phyloP scores from a whole-genome alignment of 2,113 vertebrate genomes.

The Pluvianellus socialis region DNA sequence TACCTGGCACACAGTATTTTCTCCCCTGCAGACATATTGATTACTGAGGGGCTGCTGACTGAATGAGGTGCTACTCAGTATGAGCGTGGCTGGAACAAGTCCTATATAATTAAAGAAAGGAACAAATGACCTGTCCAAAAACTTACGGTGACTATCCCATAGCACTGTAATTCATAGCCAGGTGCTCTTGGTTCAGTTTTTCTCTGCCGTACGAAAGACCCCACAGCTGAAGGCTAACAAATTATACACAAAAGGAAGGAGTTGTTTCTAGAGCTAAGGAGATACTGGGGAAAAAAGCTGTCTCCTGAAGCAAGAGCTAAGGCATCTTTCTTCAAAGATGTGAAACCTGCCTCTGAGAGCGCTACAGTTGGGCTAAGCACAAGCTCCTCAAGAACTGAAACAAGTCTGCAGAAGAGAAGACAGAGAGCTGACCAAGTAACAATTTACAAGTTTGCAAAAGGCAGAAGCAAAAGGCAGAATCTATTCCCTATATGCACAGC shows the following conservation, averaged over 20 bases:
- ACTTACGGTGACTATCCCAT: not conserved
- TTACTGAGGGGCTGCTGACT: not conserved
- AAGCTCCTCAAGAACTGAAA: not conserved
- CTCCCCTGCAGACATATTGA: not conserved
- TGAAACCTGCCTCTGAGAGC: not conserved
- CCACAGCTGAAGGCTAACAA: not conserved
- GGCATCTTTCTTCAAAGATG: not conserved
- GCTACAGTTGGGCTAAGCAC: not conserved
- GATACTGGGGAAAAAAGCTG: not conserved
- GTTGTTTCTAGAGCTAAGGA: not conserved
- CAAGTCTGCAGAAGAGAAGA: not conserved
- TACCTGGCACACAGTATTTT: not conserved
- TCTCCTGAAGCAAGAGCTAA: not conserved
- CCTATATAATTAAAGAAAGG: not conserved
- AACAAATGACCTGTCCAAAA: conserved; percentile 1
- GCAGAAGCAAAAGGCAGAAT: not conserved
- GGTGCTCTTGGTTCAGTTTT: not conserved
- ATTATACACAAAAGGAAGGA: not conserved
- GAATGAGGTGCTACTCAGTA: not conserved
- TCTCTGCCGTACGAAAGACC: not conserved
- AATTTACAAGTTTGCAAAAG: not conserved
- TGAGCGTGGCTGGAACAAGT: not conserved
- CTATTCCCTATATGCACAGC: not conserved
- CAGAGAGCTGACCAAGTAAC: not conserved
- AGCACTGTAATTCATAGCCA: not conserved